phyloP scores from a whole-genome alignment of 2,797 vertebrate genomes.

The Coilia nasus region DNA sequence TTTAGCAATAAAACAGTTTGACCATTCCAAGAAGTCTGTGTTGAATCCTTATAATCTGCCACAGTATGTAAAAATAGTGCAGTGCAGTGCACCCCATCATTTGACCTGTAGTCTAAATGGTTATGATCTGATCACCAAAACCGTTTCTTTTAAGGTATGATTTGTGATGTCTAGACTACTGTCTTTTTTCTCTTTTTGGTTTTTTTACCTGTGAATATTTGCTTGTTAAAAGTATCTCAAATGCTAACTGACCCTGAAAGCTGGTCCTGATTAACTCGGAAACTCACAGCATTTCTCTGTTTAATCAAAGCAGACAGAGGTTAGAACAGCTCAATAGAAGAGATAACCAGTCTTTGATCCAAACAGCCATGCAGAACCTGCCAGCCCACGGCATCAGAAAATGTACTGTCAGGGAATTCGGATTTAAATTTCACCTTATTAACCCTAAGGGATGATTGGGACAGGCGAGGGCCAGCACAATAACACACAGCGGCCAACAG shows the following conservation, averaged over 20 bases:
- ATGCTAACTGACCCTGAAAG: conserved; percentile 75
- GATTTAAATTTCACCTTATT: conserved; percentile 79
- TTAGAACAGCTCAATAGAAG: conserved; percentile 96
- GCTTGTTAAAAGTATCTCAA: conserved; percentile 78
- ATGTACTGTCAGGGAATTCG: conserved; percentile 77
- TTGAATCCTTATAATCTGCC: neutral
- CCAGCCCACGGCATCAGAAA: conserved; percentile 81
- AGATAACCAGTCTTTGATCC: conserved; percentile 95
- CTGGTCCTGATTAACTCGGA: conserved; percentile 86
- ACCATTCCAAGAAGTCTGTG: neutral
- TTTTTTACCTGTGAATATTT: conserved; percentile 70
- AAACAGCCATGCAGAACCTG: conserved; percentile 87
- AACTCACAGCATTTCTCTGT: conserved; percentile 80
- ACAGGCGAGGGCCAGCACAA: conserved; percentile 33
- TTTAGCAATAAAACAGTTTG: neutral
- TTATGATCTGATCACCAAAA: neutral
- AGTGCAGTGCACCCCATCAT: neutral
- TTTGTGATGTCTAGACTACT: neutral
- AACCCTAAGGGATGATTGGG: conserved; percentile 66
- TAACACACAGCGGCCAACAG: neutral
- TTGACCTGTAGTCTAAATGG: neutral
- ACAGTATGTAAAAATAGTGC: neutral
- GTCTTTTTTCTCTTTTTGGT: conserved; percentile 52
- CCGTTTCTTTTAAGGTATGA: neutral
- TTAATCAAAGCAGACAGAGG: conserved; percentile 97